A percentile compares a stretch with the other conserved stretches of the same genome.
phyloP scores from a whole-genome alignment of 1,140 invertebrate species.

The Drosophila paulistorum region DNA sequence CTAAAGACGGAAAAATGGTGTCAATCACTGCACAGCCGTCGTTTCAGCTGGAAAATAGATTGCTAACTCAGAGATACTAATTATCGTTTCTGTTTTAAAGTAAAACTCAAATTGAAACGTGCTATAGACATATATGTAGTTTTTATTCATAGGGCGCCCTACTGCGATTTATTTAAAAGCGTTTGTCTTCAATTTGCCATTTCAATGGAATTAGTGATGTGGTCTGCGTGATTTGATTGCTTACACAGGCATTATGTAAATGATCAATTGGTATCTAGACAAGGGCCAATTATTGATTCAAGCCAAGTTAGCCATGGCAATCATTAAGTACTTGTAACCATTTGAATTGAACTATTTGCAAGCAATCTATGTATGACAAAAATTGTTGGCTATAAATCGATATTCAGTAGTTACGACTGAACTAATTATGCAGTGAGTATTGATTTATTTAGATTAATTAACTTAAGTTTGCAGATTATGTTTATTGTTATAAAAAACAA shows the following conservation, averaged over 20 bases:
- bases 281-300: constrained; percentile 25
- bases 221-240: constrained; percentile 35
- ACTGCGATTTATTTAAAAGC: constrained; percentile 71
- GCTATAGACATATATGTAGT: constrained; percentile 1
- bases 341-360: not conserved
- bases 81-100: constrained; percentile 13
- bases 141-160: constrained; percentile 27
- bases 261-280: constrained; percentile 12
- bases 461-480: too few species aligned
- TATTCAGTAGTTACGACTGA: too few species aligned
- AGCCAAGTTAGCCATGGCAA: not conserved
- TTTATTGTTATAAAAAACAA: too few species aligned
- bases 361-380: too few species aligned
- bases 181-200: constrained; percentile 43
- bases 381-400: too few species aligned
- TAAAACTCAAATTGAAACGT: constrained; percentile 12
- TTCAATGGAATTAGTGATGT: constrained; percentile 58
- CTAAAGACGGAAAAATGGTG: constrained; percentile 55
- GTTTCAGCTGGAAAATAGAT: constrained; percentile 24
- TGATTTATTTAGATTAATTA: too few species aligned
- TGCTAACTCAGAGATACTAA: constrained; percentile 19
- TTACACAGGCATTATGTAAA: constrained; percentile 45
- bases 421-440: too few species aligned
- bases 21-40: constrained; percentile 61
- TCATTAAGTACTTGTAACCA: not conserved